Evolutionary conservation across 92 coral and sea anemone species (phyloP).

Genomic region (Pocillopora meandrina): DNA sequence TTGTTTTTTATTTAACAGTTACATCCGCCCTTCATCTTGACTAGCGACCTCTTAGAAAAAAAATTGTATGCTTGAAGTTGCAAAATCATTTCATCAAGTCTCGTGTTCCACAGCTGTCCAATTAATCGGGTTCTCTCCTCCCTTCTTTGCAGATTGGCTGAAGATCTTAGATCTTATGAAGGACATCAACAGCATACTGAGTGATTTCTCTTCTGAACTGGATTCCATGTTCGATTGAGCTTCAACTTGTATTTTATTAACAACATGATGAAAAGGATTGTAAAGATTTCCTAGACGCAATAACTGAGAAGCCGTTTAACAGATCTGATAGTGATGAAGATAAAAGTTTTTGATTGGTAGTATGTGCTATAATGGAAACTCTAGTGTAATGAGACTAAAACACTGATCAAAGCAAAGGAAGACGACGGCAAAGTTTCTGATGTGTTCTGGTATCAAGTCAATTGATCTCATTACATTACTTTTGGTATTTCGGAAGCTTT

Average conservation of each 20-base stretch:
- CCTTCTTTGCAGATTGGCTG: constrained; percentile 36
- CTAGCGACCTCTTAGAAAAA: no score
- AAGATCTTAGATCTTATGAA: constrained; percentile 73
- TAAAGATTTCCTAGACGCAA: neutral
- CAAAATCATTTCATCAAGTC: no score
- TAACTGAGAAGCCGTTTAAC: neutral
- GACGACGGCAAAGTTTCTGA: no score
- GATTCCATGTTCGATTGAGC: constrained; percentile 85
- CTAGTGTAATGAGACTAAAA: no score
- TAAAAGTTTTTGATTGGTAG: neutral
- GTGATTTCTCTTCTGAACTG: constrained; percentile 89
- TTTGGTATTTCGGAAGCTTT: no score
- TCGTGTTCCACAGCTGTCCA: no score
- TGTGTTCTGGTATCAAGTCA: no score
- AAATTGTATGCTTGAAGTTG: no score
- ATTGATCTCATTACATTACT: no score
- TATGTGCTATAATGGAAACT: neutral
- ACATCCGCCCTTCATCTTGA: neutral
- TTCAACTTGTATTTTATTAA: neutral
- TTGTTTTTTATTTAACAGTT: neutral
- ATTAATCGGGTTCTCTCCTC: neutral
- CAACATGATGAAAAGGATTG: neutral
- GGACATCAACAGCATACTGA: constrained; percentile 90
- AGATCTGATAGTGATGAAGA: neutral
- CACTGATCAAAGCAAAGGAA: neutral